Evolutionary conservation across 2,797 vertebrate genomes (phyloP), one percentile per base, ranked within the genome.

Genomic region (Chelmon rostratus): DNA sequence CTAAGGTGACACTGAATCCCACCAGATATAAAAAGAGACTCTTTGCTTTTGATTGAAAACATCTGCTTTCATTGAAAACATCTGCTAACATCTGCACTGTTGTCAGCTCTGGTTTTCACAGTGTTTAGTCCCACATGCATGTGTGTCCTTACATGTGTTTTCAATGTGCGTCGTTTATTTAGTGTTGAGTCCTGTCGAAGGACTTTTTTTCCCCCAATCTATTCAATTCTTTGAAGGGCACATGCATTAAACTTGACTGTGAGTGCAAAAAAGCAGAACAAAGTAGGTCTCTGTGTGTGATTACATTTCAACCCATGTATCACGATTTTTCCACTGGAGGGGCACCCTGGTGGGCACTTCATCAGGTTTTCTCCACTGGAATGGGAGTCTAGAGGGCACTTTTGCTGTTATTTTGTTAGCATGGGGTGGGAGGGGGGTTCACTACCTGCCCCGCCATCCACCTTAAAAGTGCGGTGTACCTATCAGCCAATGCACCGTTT

Each of bases 401-500:
- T 28, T 31, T 16, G n/a, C 25, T 28, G 6, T 13, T 28, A n/a
- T 16, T 3, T 54, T 54, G 19, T 28, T 28, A n/a, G n/a, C n/a
- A n/a, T n/a, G n/a, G n/a, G n/a, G n/a, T n/a, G n/a, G n/a, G n/a
- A n/a, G n/a, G n/a, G n/a, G n/a, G n/a, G n/a, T n/a, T n/a, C n/a
- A n/a, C n/a, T n/a, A n/a, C n/a, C n/a, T n/a, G 3, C 7, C 7
- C 50, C 12, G 0, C 5, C n/a, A 54, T 4, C 3, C 52, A 23
- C 56, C 4, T 33, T 33, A 11, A 72, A 52, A 13, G 11, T 52
- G 35, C 37, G 28, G 15, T 33, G 10, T 19, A 73, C 8, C 47
- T 6, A 8, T 44, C 38, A 47, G 76, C 53, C 56, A 62, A 16
- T 62, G 53, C 28, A 59, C 13, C 35, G 16, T 64, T 65, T 54